A percentile compares a stretch with the other conserved stretches of the same genome.
Evolutionary conservation across 2,888 invertebrate species (phyloP).

Genomic region (Salticus scenicus): DNA sequence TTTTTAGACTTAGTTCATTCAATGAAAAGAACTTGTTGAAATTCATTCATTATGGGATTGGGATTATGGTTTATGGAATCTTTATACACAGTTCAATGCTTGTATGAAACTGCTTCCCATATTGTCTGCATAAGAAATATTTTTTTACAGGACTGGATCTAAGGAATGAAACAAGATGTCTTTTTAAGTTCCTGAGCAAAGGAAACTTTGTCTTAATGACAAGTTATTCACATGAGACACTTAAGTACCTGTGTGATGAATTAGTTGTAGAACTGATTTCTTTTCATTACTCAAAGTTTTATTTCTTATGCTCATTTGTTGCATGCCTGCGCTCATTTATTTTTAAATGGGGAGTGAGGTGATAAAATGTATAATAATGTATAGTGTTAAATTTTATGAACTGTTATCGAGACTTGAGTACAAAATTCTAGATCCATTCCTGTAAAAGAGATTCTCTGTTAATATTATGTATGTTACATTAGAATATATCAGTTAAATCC

Average conservation of each 20-base stretch:
- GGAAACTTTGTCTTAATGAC: background rate
- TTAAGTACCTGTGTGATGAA: no score
- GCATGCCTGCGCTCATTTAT: no score
- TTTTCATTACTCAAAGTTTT: no score
- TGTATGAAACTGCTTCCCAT: conserved; percentile 37
- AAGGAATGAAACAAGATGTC: background rate
- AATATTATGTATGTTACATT: conserved; percentile 9
- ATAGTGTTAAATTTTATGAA: no score
- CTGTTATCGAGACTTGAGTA: background rate
- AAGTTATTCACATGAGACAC: no score
- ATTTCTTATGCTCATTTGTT: no score
- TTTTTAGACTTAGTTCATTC: background rate
- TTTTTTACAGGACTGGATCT: background rate
- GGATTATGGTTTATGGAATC: conserved; percentile 56
- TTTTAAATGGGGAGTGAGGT: no score
- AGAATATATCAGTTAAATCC: background rate
- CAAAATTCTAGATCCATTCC: background rate
- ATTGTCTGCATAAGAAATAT: background rate
- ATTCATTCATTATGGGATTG: conserved; percentile 45
- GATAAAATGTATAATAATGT: no score
- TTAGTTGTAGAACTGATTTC: no score
- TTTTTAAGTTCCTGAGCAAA: background rate
- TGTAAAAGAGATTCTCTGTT: conserved; percentile 27
- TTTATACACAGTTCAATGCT: conserved; percentile 40
- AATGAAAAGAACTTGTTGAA: background rate